Evolutionary conservation across 2,888 invertebrate genomes (phyloP), one percentile per base, ranked within the genome.

Genomic region (Operophtera brumata): DNA sequence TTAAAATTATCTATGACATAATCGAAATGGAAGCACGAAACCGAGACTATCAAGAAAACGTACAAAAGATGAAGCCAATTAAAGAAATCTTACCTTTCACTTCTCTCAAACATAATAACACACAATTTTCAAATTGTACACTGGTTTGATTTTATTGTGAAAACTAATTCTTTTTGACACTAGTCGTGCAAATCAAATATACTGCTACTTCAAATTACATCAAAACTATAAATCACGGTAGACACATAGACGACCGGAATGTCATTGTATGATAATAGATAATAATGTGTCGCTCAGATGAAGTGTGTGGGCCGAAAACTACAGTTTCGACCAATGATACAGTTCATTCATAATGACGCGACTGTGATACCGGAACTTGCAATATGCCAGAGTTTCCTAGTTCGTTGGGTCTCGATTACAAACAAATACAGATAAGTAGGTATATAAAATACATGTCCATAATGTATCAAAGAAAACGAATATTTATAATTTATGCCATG

Each of bases 191-290:
- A 30, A 30, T 7, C 7, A 30, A 36, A 20, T 20, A 20, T 44
- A 37, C 39, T n/a, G 40, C 40, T 51, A 30, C 13, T 13, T 7
- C 9, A 30, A 20, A 14, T n/a, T 20, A 20, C 6, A n/a, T 32
- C 14, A n/a, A 34, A 14, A 14, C 25, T 35, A 14, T 30, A 36
- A 39, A 42, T 42, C 25, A 41, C 11, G 32, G 20, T 43, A 30
- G 36, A 46, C 14, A 36, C 30, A 54, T 37, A 47, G 43, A 52
- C 45, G 45, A 20, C 47, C 57, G 73, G 73, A 74, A 78, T 78
- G 76, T 60, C 69, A 79, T 77, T 78, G 80, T 77, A 66, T 75
- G 75, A 77, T 77, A 76, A 77, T 75, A 3, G 30, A 30, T 30
- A 30, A 30, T 30, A 30, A 7, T 8, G 42, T 34, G 20, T 13